Evolutionary conservation across 2,888 invertebrate genomes (phyloP), one percentile per base, ranked within the genome.

Genomic region (Pogonocherus hispidulus): DNA sequence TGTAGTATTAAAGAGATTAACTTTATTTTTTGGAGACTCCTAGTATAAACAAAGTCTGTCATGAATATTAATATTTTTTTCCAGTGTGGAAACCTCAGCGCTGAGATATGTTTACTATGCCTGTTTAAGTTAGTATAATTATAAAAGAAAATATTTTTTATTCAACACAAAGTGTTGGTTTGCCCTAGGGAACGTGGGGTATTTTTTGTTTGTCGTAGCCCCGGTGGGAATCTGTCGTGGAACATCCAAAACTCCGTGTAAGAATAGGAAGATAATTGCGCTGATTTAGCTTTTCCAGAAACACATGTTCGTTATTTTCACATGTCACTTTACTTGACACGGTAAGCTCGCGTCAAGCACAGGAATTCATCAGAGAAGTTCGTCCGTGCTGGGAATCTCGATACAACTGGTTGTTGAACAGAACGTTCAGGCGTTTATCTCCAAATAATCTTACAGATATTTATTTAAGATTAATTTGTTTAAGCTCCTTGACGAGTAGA

Each of bases 261-360:
- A 52, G 32, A 14, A 23, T 4, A 6, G 5, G 1, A 14, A 32
- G 32, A 52, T 52, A 52, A 52, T 52, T 52, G 52, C 27, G 11
- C 52, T 27, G 32, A 52, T 32, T 49, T 22, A 9, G 47, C 22
- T 49, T 49, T 52, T 52, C 32, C 6, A n/a, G 41, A 41, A 41
- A 52, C 52, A 52, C 27, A 32, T 52, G 52, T 32, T 52, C 14
- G 27, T 52, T 52, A 32, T 52, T 32, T 32, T 32, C 52, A 32
- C 52, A 32, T 52, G 32, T 52, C 52, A 32, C 27, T 18, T 52
- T 52, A 14, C 18, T 52, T 52, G 52, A 52, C 52, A 18, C 6
- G 32, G 52, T 32, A 27, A 52, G 32, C 27, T 27, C 20, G 8
- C 27, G 32, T 32, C 52, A 52, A 32, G 27, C 20, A 32, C 16